phyloP scores from a whole-genome alignment of 2,797 vertebrate genomes.

The Iguana delicatissima region DNA sequence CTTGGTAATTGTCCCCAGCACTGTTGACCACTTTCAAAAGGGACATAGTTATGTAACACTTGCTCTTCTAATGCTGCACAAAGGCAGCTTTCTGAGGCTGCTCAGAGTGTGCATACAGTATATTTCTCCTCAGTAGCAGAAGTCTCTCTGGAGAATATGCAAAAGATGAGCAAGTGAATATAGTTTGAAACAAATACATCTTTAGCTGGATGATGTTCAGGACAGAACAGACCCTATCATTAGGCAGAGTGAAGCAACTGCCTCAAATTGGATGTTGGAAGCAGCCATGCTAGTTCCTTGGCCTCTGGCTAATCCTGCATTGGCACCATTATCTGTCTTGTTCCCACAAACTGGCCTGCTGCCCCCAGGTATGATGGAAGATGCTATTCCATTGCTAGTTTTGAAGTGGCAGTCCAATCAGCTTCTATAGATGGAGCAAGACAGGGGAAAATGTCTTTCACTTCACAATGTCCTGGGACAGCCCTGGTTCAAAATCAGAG shows the following conservation, averaged over 20 bases:
- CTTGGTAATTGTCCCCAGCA: slow-evolving; percentile 29
- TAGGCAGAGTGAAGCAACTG: neutral
- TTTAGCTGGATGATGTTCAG: neutral
- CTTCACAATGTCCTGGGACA: neutral
- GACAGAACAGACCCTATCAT: neutral
- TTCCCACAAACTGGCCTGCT: neutral
- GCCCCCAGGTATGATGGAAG: neutral
- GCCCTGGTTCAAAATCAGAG: neutral
- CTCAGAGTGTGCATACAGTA: neutral
- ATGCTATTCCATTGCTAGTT: neutral
- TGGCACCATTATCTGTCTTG: neutral
- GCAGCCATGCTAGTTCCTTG: neutral
- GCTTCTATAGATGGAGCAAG: neutral
- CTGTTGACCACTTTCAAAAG: fast-evolving
- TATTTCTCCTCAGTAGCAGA: neutral
- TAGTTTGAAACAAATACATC: neutral
- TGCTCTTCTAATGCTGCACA: neutral
- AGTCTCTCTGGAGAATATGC: neutral
- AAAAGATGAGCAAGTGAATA: neutral
- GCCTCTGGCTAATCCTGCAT: neutral
- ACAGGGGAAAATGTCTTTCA: neutral
- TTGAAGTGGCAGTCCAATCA: neutral
- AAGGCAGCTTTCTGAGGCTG: fast-evolving
- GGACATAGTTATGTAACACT: fast-evolving
- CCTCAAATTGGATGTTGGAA: neutral